Evolutionary conservation across 2,113 vertebrate species (phyloP).

Genomic region (Zosterops pallidus): DNA sequence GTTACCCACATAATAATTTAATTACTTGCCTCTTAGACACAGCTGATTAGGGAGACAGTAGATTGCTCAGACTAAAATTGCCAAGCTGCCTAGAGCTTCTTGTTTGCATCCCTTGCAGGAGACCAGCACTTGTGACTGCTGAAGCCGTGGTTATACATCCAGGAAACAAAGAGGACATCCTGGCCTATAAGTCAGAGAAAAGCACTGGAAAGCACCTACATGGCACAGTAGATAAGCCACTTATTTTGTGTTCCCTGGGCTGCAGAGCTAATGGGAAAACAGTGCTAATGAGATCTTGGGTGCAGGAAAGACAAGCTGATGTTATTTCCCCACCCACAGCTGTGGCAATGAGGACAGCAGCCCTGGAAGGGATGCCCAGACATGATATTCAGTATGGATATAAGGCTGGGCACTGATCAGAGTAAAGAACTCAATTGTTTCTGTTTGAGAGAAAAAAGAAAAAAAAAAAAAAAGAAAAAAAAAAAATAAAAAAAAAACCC

Average conservation of each 20-base stretch:
- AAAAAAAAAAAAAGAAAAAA: background rate
- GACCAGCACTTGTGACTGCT: background rate
- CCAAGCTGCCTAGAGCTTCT: background rate
- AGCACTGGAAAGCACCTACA: background rate
- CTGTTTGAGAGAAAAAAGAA: background rate
- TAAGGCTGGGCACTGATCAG: background rate
- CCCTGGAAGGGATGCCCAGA: background rate
- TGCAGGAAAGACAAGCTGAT: background rate
- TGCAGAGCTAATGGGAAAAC: background rate
- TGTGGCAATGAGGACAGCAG: background rate
- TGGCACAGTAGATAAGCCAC: background rate
- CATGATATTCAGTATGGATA: background rate
- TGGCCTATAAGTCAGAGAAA: background rate
- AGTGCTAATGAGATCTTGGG: background rate
- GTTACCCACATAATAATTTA: background rate
- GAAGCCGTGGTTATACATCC: background rate
- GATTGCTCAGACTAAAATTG: background rate
- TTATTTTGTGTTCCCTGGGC: background rate
- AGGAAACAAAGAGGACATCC: background rate
- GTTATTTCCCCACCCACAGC: background rate
- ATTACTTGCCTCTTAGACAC: slow-evolving; percentile 34
- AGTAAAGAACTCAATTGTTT: background rate
- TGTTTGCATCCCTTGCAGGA: background rate
- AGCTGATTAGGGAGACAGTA: slow-evolving; percentile 4
- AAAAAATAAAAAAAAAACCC: too few species aligned